A percentile compares a stretch with the other conserved stretches of the same genome.
Conservation (phyloP, 2,888 invertebrate genomes). For the Mesoligia furuncula region DNA sequence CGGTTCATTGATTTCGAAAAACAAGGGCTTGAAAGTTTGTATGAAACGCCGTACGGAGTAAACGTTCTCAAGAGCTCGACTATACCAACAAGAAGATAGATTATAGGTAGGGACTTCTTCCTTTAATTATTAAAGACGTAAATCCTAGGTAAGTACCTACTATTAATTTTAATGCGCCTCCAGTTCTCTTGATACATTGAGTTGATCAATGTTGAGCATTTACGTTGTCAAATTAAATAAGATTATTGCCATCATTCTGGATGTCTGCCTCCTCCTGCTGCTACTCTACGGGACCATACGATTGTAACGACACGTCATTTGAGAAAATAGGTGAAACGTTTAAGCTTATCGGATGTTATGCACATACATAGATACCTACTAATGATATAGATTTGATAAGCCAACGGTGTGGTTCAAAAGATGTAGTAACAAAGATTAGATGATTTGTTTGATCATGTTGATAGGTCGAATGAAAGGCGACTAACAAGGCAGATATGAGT, state of each 20-base stretch:
- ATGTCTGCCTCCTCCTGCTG: slow-evolving; percentile 28
- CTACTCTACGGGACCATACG: slow-evolving; percentile 49
- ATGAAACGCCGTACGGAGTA: too few relatives aligned
- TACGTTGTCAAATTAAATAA: slow-evolving; percentile 43
- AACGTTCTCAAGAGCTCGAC: too few relatives aligned
- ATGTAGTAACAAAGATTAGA: too few relatives aligned
- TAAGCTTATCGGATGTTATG: slow-evolving; percentile 32
- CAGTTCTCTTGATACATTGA: slow-evolving; percentile 1
- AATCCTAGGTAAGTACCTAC: not conserved
- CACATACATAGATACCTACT: too few relatives aligned
- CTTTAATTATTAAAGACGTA: not conserved
- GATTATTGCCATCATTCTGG: slow-evolving; percentile 49
- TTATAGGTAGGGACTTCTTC: not conserved
- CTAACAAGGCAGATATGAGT: too few relatives aligned
- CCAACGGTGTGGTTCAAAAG: too few relatives aligned
- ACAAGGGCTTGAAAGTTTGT: too few relatives aligned
- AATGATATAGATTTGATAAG: not conserved
- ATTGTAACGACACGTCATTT: slow-evolving; percentile 55
- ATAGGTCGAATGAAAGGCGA: too few relatives aligned
- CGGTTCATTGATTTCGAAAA: too few relatives aligned
- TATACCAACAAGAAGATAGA: too few relatives aligned
- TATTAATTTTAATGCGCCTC: not conserved
- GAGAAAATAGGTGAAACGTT: slow-evolving; percentile 28
- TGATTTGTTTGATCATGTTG: too few relatives aligned
- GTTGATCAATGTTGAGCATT: slow-evolving; percentile 19